Evolutionary conservation across 2,888 invertebrate species (phyloP), one percentile per base, ranked within the genome.

Genomic region (Mesodorylaimus sp.): DNA sequence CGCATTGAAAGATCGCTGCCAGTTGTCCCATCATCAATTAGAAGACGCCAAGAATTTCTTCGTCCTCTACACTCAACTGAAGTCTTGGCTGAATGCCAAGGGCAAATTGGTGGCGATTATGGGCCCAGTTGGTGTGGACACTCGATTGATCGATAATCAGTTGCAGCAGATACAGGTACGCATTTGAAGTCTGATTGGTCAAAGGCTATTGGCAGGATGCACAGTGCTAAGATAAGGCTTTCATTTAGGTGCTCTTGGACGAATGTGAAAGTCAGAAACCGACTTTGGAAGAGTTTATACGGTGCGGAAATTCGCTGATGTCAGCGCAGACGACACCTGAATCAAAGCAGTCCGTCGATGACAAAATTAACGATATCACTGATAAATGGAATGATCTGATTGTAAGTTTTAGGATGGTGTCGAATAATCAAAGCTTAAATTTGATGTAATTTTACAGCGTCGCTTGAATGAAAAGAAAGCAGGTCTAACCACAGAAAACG

Each of bases 101-200:
- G 89, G 91, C 61, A 80, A 86, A 59, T 91, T 95, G 89, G 75
- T 95, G 69, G 79, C 83, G 0, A 91, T 89, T 0, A 73, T 95
- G 0, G 93, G 93, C 21, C 91, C 91, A 1, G 88, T 95, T 61
- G 88, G 89, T 0, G 84, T 88, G 0, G 93, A 95, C 69, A 86
- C 89, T 1, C 76, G 88, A 49, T 84, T 91, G 81, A 86, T 91
- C 2, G 83, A 86, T 64, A 87, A 85, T 36, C 93, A 93, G 75
- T 83, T 89, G 21, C 87, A 89, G 65, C 88, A 88, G 75, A 74
- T 74, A 45, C 69, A 73, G 62, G 70, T 69, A 44, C 55, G 68
- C 29, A 60, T 63, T 53, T 67, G 67, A 50, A 67, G 68, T 51
- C 29, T 27, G 52, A n/a, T 26, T 52, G 28, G 39, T 19, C 27